Evolutionary conservation across 2,797 vertebrate genomes (phyloP), one percentile per base, ranked within the genome.

Genomic region (Hoplostethus atlanticus): DNA sequence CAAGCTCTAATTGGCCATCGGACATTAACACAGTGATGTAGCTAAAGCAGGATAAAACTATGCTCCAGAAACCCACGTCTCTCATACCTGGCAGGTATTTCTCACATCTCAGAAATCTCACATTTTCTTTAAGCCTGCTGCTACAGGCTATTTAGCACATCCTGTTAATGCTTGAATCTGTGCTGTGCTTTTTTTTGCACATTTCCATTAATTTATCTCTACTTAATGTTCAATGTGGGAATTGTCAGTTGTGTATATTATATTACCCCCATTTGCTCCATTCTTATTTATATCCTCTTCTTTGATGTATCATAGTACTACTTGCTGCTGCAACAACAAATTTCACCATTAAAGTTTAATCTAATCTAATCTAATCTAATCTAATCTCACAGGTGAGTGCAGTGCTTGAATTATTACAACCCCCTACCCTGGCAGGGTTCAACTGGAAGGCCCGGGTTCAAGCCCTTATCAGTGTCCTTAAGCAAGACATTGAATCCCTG

Each of bases 1-100:
- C 40, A 56, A 30, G n/a, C 66, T 73, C 44, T 68, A 63, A 68
- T 71, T 57, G 47, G 38, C 44, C 67, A 56, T 42, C 11, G 0
- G 15, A 47, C 25, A 59, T 48, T 28, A 36, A 55, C 25, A 7
- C 0, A 3, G 38, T 13, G 17, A 48, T 61, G 46, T n/a, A 25
- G 28, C 40, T 16, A 21, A 21, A 21, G 62, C 21, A 55, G 46
- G 4, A 34, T 34, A 34, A 34, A 34, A 6, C 34, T 34, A 5
- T 4, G 4, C 34, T 34, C 34, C 34, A 34, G 34, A 34, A 34
- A 34, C 21, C 34, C 34, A 34, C 34, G 34, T 34, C 34, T 34
- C 34, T 34, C 34, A 34, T 5, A 34, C 34, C 17, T 46, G 3
- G 10, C 42, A 56, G 17, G 3, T 28, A 42, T 30, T 34, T 34